Conservation (phyloP, 2,888 invertebrate species). For the Hyppa rectilinea region DNA sequence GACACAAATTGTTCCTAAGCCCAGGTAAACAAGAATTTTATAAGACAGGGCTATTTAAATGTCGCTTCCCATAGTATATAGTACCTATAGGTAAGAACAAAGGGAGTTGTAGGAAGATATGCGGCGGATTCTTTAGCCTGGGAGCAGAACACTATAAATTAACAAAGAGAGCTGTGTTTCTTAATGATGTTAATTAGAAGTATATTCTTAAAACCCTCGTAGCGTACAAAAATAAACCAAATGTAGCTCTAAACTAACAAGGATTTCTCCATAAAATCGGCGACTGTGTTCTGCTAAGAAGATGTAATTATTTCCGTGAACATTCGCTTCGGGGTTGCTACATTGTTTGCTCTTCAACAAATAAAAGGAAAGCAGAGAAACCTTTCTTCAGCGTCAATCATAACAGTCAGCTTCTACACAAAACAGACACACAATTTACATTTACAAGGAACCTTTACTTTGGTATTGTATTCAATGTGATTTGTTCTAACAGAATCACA, state of each 20-base stretch:
- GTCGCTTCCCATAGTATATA: neutral
- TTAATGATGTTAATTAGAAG: neutral
- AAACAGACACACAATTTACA: conserved; percentile 37
- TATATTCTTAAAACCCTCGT: neutral
- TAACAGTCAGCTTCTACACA: conserved; percentile 21
- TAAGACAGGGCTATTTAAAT: neutral
- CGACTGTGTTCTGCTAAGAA: conserved; percentile 11
- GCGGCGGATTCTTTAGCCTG: neutral
- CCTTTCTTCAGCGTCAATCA: conserved; percentile 47
- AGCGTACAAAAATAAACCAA: neutral
- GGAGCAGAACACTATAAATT: neutral
- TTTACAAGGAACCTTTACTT: conserved; percentile 33
- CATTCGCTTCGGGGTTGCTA: conserved; percentile 9
- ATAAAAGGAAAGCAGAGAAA: conserved; percentile 38
- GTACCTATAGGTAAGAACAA: neutral
- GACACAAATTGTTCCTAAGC: neutral
- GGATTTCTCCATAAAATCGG: conserved; percentile 16
- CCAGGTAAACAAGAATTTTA: neutral
- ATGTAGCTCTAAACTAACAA: conserved; percentile 25
- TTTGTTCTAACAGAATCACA: conserved; percentile 30
- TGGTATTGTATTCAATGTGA: conserved; percentile 33
- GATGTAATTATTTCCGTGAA: conserved; percentile 39
- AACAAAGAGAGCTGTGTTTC: neutral
- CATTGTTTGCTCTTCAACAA: conserved; percentile 43
- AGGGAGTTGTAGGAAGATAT: neutral